These are phyloP conservation scores for Protosalanx chinensis DNA, from an alignment of 2,797 vertebrate species.

Conservation along the genomic window DNA sequence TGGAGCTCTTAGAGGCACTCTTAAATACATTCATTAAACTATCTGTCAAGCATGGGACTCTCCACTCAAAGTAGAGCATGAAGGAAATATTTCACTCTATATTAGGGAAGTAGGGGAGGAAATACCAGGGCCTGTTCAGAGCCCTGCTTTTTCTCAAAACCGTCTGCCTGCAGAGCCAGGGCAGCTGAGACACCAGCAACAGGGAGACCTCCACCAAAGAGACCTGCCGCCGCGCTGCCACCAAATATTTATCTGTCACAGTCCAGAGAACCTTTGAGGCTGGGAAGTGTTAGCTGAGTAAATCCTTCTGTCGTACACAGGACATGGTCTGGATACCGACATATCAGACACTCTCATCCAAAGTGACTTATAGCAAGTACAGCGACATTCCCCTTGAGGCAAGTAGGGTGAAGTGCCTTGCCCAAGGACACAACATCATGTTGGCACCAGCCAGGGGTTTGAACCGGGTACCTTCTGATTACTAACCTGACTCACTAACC, in stretches of 20 bases:
- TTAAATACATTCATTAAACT: background rate
- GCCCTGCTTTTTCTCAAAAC: slow-evolving; percentile 1
- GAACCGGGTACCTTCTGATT: too few relatives aligned
- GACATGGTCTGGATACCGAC: slow-evolving; percentile 17
- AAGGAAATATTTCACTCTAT: slow-evolving; percentile 41
- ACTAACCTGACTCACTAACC: too few relatives aligned
- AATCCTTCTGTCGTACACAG: slow-evolving; percentile 33
- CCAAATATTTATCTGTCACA: slow-evolving; percentile 53
- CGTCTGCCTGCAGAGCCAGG: too few relatives aligned
- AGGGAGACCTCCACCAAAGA: slow-evolving; percentile 40
- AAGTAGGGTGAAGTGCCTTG: too few relatives aligned
- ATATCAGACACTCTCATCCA: too few relatives aligned
- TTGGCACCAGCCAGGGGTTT: too few relatives aligned
- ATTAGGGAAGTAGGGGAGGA: slow-evolving; percentile 37
- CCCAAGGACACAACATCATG: too few relatives aligned
- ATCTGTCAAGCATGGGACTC: slow-evolving; percentile 12
- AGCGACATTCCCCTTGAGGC: too few relatives aligned
- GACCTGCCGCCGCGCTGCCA: slow-evolving; percentile 27
- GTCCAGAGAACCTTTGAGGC: slow-evolving; percentile 37
- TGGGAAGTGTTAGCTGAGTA: slow-evolving; percentile 20
- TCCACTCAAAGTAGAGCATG: slow-evolving; percentile 1
- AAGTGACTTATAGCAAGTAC: too few relatives aligned
- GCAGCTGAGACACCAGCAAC: background rate
- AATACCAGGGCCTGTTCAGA: slow-evolving; percentile 37
- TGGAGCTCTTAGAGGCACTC: background rate